Percentiles rank a stretch among this genome's conserved stretches.
These are phyloP conservation scores for Ormyrus thymus DNA, from an alignment of 2,888 invertebrate genomes.

Conservation along the genomic window DNA sequence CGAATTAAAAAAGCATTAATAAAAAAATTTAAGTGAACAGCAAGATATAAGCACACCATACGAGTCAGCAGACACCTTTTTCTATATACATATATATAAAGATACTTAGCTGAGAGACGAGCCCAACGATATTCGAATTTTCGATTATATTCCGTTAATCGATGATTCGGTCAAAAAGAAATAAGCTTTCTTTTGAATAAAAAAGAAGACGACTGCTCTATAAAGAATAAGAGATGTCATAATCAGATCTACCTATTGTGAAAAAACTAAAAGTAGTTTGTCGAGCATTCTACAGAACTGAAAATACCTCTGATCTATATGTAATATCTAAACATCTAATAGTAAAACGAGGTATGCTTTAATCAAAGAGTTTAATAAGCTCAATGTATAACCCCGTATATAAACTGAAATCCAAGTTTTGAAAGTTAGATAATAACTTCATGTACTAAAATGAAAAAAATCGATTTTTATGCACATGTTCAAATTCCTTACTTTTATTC, in stretches of 20 bases:
- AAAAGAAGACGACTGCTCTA: conserved; percentile 11
- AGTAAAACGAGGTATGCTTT: conserved; percentile 14
- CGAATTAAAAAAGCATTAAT: neutral
- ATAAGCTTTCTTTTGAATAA: neutral
- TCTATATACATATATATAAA: conserved; percentile 13
- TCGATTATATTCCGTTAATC: conserved; percentile 17
- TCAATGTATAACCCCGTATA: conserved; percentile 5
- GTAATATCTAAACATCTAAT: conserved; percentile 16
- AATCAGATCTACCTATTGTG: neutral
- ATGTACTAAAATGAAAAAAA: conserved; percentile 13
- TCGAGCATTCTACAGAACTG: conserved; percentile 47
- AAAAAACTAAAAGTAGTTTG: conserved; percentile 25
- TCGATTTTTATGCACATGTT: conserved; percentile 32
- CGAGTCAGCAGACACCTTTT: conserved; percentile 24
- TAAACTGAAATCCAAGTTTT: conserved; percentile 1
- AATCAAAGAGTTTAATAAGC: neutral
- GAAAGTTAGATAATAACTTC: conserved; percentile 24
- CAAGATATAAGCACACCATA: neutral
- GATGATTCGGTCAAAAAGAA: neutral
- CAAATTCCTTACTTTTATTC: conserved; percentile 4
- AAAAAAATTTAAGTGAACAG: neutral
- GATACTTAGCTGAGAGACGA: conserved; percentile 9
- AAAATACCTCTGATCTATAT: conserved; percentile 37
- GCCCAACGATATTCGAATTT: neutral
- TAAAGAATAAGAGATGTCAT: conserved; percentile 24